Percentiles rank a stretch among this genome's conserved stretches.
Evolutionary conservation across 2,797 vertebrate genomes (phyloP).

Genomic region (Menidia menidia): DNA sequence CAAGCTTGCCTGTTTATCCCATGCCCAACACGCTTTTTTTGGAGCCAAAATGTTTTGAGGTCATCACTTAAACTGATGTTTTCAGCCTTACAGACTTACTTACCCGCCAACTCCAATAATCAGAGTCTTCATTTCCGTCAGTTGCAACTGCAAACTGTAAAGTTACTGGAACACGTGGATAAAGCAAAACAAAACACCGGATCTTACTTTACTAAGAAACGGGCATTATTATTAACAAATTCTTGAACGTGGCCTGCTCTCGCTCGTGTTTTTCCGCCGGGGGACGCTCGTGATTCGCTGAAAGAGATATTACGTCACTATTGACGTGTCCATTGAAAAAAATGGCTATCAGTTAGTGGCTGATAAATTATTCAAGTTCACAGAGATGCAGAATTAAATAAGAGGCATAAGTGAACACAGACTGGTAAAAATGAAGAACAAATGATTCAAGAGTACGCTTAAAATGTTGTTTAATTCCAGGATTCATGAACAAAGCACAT

Average conservation of each 20-base stretch:
- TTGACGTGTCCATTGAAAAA: constrained; percentile 12
- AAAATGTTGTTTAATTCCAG: too few species aligned
- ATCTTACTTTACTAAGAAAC: neutral
- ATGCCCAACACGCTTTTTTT: neutral
- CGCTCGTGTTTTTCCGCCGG: constrained; percentile 20
- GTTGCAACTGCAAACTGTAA: neutral
- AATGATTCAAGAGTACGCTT: too few species aligned
- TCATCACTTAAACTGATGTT: constrained; percentile 6
- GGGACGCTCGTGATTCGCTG: constrained; percentile 50
- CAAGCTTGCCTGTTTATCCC: neutral
- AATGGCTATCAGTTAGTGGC: neutral
- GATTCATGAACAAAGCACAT: too few species aligned
- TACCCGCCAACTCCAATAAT: constrained; percentile 92
- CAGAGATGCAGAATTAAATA: too few species aligned
- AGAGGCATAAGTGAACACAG: too few species aligned
- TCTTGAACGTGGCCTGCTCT: neutral
- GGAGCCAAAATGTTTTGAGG: constrained; percentile 5
- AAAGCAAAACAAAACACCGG: neutral
- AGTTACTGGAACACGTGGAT: neutral
- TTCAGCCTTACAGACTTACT: constrained; percentile 66
- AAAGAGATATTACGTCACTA: constrained; percentile 34
- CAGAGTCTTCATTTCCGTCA: constrained; percentile 83
- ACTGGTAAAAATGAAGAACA: too few species aligned
- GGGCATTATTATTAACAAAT: neutral
- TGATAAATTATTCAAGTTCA: too few species aligned